Conservation (phyloP, 1,140 invertebrate genomes). For the Diuraphis noxia region DNA sequence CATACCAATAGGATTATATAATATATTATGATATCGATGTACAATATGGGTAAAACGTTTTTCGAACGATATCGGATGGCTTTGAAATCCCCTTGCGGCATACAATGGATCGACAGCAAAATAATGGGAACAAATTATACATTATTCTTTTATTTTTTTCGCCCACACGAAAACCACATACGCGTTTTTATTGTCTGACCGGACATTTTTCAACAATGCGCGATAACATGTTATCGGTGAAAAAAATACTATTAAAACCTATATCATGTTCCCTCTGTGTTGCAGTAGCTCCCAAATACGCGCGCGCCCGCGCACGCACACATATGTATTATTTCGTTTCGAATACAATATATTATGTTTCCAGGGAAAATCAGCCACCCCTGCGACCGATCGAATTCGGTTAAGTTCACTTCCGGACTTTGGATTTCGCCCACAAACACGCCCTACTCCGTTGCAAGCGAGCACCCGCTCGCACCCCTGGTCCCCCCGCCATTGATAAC, state of each 20-base stretch:
- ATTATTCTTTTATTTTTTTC: conserved; percentile 29
- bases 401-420: conserved; percentile 53
- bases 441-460: neutral
- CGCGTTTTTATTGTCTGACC: conserved; percentile 16
- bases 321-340: conserved; percentile 25
- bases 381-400: conserved; percentile 40
- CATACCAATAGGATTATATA: neutral
- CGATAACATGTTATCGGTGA: conserved; percentile 30
- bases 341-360: conserved; percentile 42
- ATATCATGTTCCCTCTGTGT: conserved; percentile 17
- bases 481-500: neutral
- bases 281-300: neutral
- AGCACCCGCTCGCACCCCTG: neutral
- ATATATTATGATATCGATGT: neutral
- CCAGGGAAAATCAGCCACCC: conserved; percentile 9
- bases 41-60: conserved; percentile 29
- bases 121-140: conserved; percentile 52
- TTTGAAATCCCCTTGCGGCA: conserved; percentile 6
- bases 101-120: conserved; percentile 46
- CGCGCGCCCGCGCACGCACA: neutral
- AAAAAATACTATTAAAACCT: neutral
- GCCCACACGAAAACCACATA: conserved; percentile 32
- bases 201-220: conserved; percentile 35
- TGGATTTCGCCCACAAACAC: conserved; percentile 49
- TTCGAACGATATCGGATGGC: conserved; percentile 46